Conservation (phyloP, 2,797 vertebrate genomes). For the Varecia variegata region DNA sequence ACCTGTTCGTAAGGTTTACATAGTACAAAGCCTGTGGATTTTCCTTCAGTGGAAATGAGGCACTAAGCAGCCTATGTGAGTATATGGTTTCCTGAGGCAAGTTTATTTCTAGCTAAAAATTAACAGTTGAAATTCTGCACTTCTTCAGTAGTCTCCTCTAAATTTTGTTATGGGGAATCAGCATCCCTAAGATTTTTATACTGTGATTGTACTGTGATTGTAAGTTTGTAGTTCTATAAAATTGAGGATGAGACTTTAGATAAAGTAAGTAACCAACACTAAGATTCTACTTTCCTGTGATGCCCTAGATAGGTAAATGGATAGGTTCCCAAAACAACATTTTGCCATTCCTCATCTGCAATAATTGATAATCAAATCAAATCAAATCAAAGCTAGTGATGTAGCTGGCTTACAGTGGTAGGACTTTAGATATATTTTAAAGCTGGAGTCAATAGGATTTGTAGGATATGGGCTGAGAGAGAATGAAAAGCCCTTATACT, state of each 20-base stretch:
- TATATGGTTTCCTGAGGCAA: background rate
- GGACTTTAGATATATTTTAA: background rate
- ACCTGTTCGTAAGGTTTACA: background rate
- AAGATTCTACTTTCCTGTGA: background rate
- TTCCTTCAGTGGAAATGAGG: background rate
- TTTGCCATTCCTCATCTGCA: background rate
- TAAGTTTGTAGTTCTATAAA: background rate
- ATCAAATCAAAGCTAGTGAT: slow-evolving; percentile 28
- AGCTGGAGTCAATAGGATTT: background rate
- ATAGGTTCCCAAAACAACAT: background rate
- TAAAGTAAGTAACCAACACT: background rate
- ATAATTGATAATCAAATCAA: background rate
- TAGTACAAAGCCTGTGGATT: background rate
- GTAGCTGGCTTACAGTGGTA: background rate
- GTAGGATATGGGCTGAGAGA: background rate
- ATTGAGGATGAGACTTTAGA: background rate
- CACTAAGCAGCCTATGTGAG: background rate
- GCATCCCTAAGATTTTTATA: background rate
- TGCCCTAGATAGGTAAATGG: background rate
- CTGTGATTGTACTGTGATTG: background rate
- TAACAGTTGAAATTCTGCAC: background rate
- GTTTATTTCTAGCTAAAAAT: background rate
- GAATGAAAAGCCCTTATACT: background rate
- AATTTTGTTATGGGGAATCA: background rate
- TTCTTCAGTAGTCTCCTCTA: background rate